Evolutionary conservation across 1,140 invertebrate genomes (phyloP).

Genomic region (Euwallacea similis): DNA sequence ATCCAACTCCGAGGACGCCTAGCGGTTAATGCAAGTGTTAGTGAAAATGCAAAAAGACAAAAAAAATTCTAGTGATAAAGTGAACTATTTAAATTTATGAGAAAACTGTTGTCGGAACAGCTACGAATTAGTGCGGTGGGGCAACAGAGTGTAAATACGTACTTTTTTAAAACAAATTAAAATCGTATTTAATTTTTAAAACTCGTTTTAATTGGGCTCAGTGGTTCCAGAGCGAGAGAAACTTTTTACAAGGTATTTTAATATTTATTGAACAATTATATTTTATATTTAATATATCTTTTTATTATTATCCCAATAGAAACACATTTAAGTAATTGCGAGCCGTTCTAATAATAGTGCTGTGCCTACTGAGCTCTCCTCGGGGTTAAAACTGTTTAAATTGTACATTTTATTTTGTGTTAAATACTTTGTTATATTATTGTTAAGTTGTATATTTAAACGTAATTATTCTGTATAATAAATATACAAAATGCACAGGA

Average conservation of each 20-base stretch:
- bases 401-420: conserved; percentile 35
- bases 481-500: conserved; percentile 27
- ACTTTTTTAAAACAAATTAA: conserved; percentile 3
- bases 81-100: conserved; percentile 40
- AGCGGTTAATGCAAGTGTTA: conserved; percentile 40
- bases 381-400: conserved; percentile 29
- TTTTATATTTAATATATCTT: conserved; percentile 30
- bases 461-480: conserved; percentile 8
- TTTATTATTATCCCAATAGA: conserved; percentile 28
- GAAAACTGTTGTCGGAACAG: conserved; percentile 8
- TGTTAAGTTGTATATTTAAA: conserved; percentile 48
- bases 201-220: conserved; percentile 21
- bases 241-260: conserved; percentile 31
- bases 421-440: conserved; percentile 35
- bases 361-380: background rate
- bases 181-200: conserved; percentile 10
- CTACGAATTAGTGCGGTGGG: background rate
- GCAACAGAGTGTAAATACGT: conserved; percentile 14
- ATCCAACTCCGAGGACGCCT: conserved; percentile 46
- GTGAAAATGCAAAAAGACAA: conserved; percentile 41
- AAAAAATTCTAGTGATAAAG: conserved; percentile 43
- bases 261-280: conserved; percentile 30
- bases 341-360: conserved; percentile 18
- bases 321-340: background rate
- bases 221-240: conserved; percentile 9